Evolutionary conservation across 2,888 invertebrate species (phyloP), one percentile per base, ranked within the genome.

Genomic region (Lissocephala sabroskyi): DNA sequence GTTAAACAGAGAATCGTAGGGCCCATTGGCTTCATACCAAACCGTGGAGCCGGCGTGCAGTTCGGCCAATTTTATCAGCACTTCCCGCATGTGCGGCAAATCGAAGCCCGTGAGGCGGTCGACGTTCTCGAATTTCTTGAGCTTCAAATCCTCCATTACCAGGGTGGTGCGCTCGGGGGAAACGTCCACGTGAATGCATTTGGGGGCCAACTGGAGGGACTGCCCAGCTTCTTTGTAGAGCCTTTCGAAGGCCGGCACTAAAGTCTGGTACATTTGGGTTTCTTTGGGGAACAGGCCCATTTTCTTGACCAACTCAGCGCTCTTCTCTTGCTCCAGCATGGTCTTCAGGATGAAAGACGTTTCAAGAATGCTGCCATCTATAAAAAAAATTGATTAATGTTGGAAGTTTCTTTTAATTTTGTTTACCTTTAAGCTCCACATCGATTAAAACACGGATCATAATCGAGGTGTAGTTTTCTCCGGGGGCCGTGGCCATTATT

Each of bases 11-110:
- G 41, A 17, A 47, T 59, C 74, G 36, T 59, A 67, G 19, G 59
- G 59, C 1, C 73, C 76, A 56, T 75, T 66, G 0, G 54, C 16
- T 7, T 74, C 70, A 1, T 53, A 44, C 7, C 57, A 56, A 1
- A 73, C 57, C 1, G 62, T 76, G 0, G 81, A 81, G 1, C 66
- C 79, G 5, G 82, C 81, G 67, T 82, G 82, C 9, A 82, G 59
- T 45, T 81, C 65, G 2, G 81, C 81, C 23, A 82, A 41, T 37
- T 76, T 68, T 10, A 56, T 51, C 1, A 82, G 55, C 2, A 68
- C 74, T 0, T 57, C 32, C 2, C 61, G 44, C 30, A 74, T 70
- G 14, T 81, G 78, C 0, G 52, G 45, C 52, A 68, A 50, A 45
- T 81, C 65, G 7, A 81, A 62, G 13, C 80, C 80, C 9, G 65